These are phyloP conservation scores for Watersipora subatra DNA, from an alignment of 1,140 invertebrate species.

Conservation along the genomic window DNA sequence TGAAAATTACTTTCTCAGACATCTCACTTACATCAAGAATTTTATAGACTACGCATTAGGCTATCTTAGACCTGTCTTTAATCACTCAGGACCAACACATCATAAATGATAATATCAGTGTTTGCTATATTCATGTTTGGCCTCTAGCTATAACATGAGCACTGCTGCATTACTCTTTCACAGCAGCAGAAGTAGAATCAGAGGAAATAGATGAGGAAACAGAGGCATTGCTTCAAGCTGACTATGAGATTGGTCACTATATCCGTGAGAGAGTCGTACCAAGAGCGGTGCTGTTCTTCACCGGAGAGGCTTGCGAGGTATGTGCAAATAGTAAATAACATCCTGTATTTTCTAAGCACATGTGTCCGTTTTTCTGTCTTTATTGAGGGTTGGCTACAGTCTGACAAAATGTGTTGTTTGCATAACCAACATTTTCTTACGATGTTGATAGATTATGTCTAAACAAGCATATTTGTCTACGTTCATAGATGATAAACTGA, in stretches of 20 bases:
- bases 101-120: no score
- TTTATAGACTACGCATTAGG: background rate
- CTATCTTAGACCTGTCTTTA: background rate
- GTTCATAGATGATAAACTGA: no score
- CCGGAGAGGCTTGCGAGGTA: constrained; percentile 49
- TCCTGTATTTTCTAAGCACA: background rate
- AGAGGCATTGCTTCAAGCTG: constrained; percentile 63
- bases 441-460: background rate
- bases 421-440: background rate
- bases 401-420: background rate
- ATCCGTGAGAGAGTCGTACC: constrained; percentile 83
- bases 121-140: no score
- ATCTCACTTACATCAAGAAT: background rate
- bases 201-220: constrained; percentile 50
- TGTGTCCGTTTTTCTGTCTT: background rate
- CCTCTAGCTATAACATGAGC: no score
- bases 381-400: background rate
- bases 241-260: constrained; percentile 97
- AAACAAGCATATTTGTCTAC: background rate
- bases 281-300: constrained; percentile 81
- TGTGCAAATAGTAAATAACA: constrained; percentile 22
- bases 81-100: no score
- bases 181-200: constrained; percentile 28
- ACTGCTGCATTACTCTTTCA: no score
- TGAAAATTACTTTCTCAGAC: background rate